A percentile compares a stretch with the other conserved stretches of the same genome.
These are phyloP conservation scores for Plectropomus leopardus DNA, from an alignment of 2,113 vertebrate species.

Conservation along the genomic window DNA sequence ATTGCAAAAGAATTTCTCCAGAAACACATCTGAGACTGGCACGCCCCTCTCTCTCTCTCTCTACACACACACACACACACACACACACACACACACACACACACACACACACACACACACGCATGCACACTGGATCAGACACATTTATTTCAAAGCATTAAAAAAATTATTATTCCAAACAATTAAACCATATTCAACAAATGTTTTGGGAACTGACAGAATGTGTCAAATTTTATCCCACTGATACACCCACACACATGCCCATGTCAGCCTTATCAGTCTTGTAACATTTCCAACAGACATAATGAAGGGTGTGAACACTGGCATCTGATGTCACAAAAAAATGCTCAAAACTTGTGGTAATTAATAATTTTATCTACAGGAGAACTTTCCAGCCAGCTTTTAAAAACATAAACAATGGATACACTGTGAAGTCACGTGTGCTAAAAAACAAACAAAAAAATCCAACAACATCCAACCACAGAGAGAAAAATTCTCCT, in stretches of 20 bases:
- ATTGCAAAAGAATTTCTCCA: slow-evolving; percentile 39
- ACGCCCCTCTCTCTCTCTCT: not conserved
- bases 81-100: not conserved
- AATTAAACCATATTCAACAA: slow-evolving; percentile 26
- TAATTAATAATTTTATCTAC: too few species aligned
- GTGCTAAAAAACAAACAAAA: not conserved
- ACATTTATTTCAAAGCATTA: slow-evolving; percentile 1
- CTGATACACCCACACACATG: not conserved
- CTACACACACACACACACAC: too few species aligned
- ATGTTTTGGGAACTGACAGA: slow-evolving; percentile 14
- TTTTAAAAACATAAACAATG: not conserved
- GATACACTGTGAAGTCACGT: not conserved
- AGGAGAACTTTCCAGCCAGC: not conserved
- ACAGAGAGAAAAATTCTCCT: not conserved
- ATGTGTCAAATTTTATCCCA: slow-evolving; percentile 24
- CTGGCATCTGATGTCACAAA: not conserved
- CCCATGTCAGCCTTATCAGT: not conserved
- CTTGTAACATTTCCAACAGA: not conserved
- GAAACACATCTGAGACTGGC: slow-evolving; percentile 25
- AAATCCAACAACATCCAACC: not conserved
- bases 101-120: not conserved
- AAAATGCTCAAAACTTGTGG: not conserved
- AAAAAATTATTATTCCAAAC: slow-evolving; percentile 31
- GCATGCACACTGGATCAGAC: not conserved
- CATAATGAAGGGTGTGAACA: not conserved